Percentiles rank a stretch among this genome's conserved stretches.
phyloP scores from a whole-genome alignment of 2,113 vertebrate genomes.

The Plecturocebus donacophilus region DNA sequence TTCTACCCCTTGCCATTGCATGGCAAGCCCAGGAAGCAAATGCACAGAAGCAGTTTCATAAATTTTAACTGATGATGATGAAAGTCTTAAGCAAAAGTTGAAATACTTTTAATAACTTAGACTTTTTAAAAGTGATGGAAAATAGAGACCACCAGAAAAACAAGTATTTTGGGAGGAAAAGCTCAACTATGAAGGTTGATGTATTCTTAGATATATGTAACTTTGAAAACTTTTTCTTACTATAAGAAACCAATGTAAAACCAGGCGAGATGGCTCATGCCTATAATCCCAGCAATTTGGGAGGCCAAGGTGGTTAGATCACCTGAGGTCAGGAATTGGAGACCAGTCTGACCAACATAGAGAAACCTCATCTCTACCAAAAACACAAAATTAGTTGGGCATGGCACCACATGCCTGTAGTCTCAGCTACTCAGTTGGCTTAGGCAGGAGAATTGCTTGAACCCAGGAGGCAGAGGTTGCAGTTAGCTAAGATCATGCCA shows the following conservation, averaged over 20 bases:
- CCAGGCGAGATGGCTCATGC: no score
- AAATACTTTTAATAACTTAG: conserved; percentile 1
- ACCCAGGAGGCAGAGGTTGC: no score
- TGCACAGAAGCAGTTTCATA: background rate
- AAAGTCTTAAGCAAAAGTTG: background rate
- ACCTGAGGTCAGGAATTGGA: no score
- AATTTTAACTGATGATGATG: background rate
- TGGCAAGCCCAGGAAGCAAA: background rate
- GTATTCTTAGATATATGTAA: background rate
- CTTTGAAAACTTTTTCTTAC: background rate
- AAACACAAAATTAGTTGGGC: no score
- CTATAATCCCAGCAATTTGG: no score
- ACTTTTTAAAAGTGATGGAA: background rate
- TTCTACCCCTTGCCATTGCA: background rate
- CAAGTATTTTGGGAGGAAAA: background rate
- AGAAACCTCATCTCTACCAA: no score
- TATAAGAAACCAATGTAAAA: background rate
- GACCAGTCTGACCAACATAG: no score
- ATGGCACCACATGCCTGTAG: no score
- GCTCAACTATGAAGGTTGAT: conserved; percentile 1
- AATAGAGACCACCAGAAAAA: background rate
- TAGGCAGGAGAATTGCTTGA: no score
- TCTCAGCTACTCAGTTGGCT: no score
- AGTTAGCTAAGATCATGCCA: no score
- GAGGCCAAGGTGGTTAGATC: no score